Conservation (phyloP, 2,113 vertebrate species). For the Macheiramphus alcinus region DNA sequence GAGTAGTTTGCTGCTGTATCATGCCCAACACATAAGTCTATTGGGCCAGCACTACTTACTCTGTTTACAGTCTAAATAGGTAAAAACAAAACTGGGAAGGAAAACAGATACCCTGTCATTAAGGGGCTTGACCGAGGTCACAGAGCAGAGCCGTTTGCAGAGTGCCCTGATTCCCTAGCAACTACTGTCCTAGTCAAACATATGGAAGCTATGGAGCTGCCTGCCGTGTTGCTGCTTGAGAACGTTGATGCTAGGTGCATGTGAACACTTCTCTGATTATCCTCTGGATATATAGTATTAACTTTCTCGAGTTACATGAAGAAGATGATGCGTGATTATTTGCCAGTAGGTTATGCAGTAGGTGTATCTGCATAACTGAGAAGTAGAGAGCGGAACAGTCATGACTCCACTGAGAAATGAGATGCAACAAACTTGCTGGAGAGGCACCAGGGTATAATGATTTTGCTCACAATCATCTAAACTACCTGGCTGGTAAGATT, state of each 20-base stretch:
- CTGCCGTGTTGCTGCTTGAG: not conserved
- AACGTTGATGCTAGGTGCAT: accelerated
- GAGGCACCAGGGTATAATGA: not conserved
- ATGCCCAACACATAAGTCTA: accelerated
- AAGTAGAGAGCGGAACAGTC: not conserved
- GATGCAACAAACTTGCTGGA: not conserved
- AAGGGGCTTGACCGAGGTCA: not conserved
- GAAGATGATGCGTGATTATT: not conserved
- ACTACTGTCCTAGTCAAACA: not conserved
- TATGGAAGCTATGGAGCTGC: not conserved
- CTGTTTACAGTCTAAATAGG: not conserved
- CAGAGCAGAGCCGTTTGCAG: not conserved
- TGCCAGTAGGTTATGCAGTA: not conserved
- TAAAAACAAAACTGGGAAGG: not conserved
- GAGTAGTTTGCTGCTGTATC: not conserved
- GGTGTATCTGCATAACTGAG: not conserved
- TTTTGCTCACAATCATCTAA: not conserved
- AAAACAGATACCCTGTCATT: not conserved
- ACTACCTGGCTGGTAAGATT: not conserved
- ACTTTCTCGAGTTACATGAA: not conserved
- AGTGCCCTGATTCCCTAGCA: not conserved
- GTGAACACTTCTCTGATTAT: not conserved
- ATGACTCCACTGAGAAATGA: not conserved
- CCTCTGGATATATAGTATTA: not conserved
- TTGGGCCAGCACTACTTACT: not conserved